Percentiles rank a stretch among this genome's conserved stretches.
These are phyloP conservation scores for Camelus dromedarius DNA, from an alignment of 2,113 vertebrate genomes.

Conservation along the genomic window DNA sequence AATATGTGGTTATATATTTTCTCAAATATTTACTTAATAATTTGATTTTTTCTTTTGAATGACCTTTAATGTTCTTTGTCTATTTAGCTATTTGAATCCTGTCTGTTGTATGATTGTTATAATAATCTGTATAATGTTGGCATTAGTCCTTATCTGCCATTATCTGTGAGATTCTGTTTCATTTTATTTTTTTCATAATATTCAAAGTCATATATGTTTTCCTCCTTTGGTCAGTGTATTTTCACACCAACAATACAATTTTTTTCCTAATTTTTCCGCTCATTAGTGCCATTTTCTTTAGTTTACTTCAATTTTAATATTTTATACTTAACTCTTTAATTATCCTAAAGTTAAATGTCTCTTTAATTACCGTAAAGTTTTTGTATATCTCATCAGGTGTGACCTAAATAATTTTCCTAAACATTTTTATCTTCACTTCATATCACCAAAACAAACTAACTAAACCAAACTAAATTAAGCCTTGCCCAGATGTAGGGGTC, in stretches of 20 bases:
- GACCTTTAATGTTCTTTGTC: not conserved
- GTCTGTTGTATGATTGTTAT: not conserved
- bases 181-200: not conserved
- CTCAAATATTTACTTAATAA: not conserved
- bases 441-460: not conserved
- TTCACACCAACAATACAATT: not conserved
- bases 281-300: not conserved
- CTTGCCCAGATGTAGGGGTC: not conserved
- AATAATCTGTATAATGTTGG: not conserved
- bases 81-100: not conserved
- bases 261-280: not conserved
- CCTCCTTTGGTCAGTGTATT: not conserved
- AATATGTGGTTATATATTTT: not conserved
- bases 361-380: not conserved
- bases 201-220: not conserved
- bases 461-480: not conserved
- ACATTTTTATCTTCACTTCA: not conserved
- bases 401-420: not conserved
- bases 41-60: not conserved
- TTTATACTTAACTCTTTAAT: constrained; percentile 13
- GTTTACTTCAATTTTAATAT: not conserved
- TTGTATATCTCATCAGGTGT: not conserved
- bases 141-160: not conserved
- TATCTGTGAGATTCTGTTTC: not conserved
- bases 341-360: not conserved